phyloP scores from a whole-genome alignment of 1,140 invertebrate species.

The Hestina assimilis region DNA sequence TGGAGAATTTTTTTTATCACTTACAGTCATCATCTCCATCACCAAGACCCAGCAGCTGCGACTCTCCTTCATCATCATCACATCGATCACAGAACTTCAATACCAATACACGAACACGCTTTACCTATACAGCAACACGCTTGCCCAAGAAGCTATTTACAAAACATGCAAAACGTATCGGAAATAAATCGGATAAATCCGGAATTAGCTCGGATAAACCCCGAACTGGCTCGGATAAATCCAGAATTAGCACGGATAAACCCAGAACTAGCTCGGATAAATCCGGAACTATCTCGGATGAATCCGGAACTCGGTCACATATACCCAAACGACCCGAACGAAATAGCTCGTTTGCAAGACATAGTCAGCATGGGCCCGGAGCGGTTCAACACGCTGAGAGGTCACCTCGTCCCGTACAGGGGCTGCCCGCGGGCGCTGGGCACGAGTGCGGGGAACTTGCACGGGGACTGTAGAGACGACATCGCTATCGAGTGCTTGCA shows the following conservation, averaged over 20 bases:
- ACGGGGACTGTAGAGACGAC: constrained; percentile 56
- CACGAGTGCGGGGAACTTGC: constrained; percentile 53
- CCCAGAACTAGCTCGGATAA: constrained; percentile 38
- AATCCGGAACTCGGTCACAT: constrained; percentile 42
- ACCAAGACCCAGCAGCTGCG: constrained; percentile 65
- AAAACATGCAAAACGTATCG: constrained; percentile 31
- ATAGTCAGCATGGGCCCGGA: constrained; percentile 51
- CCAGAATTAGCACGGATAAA: constrained; percentile 43
- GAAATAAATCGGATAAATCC: constrained; percentile 36
- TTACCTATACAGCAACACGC: constrained; percentile 42
- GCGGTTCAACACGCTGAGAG: constrained; percentile 60
- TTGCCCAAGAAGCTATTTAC: constrained; percentile 53
- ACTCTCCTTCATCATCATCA: constrained; percentile 68
- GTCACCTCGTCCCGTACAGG: constrained; percentile 61
- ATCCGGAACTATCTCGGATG: constrained; percentile 41
- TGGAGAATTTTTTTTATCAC: constrained; percentile 1
- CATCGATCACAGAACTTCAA: constrained; percentile 55
- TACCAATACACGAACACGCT: constrained; percentile 43
- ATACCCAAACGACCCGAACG: constrained; percentile 45
- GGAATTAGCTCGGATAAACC: constrained; percentile 41
- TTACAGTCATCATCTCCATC: constrained; percentile 66
- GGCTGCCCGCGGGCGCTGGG: constrained; percentile 55
- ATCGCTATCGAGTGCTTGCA: constrained; percentile 60
- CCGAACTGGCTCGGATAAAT: constrained; percentile 40
- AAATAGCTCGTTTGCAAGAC: constrained; percentile 46